These are phyloP conservation scores for Heterodera filipjevi DNA, from an alignment of 2,888 invertebrate species.

Conservation along the genomic window DNA sequence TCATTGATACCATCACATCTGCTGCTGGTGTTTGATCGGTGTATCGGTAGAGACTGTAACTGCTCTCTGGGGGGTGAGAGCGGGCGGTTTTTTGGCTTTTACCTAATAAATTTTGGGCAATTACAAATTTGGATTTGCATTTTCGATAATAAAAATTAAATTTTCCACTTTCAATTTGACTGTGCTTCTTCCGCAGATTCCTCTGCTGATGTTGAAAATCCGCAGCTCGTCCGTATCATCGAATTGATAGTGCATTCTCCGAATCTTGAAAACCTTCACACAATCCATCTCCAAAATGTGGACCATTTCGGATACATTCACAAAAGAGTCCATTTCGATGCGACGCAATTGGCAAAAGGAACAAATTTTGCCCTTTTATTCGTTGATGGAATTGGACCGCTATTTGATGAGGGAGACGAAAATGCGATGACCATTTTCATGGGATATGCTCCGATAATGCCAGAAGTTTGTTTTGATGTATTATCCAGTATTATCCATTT, in stretches of 20 bases:
- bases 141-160: too few species aligned
- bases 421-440: not conserved
- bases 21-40: too few species aligned
- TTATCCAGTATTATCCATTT: not conserved
- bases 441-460: not conserved
- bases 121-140: too few species aligned
- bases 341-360: not conserved
- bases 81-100: too few species aligned
- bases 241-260: not conserved
- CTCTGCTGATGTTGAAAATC: not conserved
- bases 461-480: not conserved
- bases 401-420: not conserved
- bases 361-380: constrained; percentile 12
- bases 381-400: not conserved
- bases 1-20: too few species aligned
- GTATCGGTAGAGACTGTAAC: too few species aligned
- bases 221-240: not conserved
- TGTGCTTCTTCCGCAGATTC: too few species aligned
- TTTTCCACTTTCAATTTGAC: too few species aligned
- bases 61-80: too few species aligned
- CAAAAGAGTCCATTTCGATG: not conserved
- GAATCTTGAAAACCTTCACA: not conserved
- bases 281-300: constrained; percentile 9
- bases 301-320: not conserved
- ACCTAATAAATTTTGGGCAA: too few species aligned